Conservation (phyloP, 2,797 vertebrate genomes). For the Rhabdomys pumilio region DNA sequence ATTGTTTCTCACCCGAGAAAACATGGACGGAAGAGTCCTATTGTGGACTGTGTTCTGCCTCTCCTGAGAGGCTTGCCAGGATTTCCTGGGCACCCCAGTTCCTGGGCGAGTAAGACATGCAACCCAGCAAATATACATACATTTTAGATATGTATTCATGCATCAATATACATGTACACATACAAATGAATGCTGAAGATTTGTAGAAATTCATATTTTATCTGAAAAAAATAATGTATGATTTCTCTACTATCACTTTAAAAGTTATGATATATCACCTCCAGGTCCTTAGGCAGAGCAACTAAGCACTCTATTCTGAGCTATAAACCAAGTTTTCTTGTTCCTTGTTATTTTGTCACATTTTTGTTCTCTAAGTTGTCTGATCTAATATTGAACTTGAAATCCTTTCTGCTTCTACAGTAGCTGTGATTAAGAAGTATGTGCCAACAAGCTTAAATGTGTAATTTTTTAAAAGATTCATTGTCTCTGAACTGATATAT, state of each 20-base stretch:
- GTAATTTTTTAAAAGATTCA: background rate
- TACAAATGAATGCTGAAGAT: background rate
- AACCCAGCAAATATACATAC: too few species aligned
- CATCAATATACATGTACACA: too few species aligned
- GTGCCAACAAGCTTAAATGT: background rate
- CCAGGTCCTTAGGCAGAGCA: background rate
- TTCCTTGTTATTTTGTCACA: background rate
- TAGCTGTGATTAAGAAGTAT: background rate
- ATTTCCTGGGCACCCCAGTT: too few species aligned
- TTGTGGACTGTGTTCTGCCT: too few species aligned
- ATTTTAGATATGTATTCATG: background rate
- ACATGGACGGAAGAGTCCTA: too few species aligned
- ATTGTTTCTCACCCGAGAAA: too few species aligned
- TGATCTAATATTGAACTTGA: too few species aligned
- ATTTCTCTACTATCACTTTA: background rate
- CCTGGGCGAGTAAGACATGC: too few species aligned
- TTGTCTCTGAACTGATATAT: background rate
- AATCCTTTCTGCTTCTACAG: background rate
- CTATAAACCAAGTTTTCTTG: background rate
- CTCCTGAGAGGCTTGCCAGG: too few species aligned
- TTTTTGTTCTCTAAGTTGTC: background rate
- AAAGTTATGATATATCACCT: too few species aligned
- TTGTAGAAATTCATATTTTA: background rate
- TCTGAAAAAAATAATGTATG: background rate
- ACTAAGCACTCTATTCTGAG: background rate